phyloP scores from a whole-genome alignment of 2,113 vertebrate genomes.

The Misgurnus anguillicaudatus region DNA sequence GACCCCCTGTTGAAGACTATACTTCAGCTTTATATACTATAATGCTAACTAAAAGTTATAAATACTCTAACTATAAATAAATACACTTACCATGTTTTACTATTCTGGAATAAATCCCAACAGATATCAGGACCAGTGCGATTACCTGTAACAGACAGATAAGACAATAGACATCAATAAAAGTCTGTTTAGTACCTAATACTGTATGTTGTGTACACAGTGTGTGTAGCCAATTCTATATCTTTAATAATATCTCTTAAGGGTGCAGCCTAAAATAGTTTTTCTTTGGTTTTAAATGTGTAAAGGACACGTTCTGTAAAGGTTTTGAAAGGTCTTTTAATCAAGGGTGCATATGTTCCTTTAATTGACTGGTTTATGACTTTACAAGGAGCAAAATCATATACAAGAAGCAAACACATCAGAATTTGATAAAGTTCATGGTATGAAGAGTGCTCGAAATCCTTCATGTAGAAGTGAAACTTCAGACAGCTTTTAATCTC shows the following conservation, averaged over 20 bases:
- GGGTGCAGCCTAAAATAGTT: background rate
- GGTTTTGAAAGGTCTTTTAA: background rate
- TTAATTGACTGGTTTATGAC: no score
- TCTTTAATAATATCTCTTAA: background rate
- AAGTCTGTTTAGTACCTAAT: background rate
- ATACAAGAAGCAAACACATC: background rate
- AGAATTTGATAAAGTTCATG: background rate
- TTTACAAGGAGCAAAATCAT: background rate
- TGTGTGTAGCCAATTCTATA: no score
- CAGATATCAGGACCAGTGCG: conserved; percentile 81
- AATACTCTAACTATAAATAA: no score
- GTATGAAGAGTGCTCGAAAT: background rate
- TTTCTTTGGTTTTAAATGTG: background rate
- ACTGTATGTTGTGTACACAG: background rate
- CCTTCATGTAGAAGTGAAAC: background rate
- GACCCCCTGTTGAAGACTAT: background rate
- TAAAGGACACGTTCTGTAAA: background rate
- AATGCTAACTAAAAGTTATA: no score
- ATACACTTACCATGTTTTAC: conserved; percentile 84
- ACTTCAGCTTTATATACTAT: no score
- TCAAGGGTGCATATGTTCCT: background rate
- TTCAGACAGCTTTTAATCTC: background rate
- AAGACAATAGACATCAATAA: background rate
- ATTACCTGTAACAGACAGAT: conserved; percentile 67
- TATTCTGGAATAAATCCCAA: conserved; percentile 86